phyloP scores from a whole-genome alignment of 2,888 invertebrate species.

The Acanthococcus lagerstroemiae region DNA sequence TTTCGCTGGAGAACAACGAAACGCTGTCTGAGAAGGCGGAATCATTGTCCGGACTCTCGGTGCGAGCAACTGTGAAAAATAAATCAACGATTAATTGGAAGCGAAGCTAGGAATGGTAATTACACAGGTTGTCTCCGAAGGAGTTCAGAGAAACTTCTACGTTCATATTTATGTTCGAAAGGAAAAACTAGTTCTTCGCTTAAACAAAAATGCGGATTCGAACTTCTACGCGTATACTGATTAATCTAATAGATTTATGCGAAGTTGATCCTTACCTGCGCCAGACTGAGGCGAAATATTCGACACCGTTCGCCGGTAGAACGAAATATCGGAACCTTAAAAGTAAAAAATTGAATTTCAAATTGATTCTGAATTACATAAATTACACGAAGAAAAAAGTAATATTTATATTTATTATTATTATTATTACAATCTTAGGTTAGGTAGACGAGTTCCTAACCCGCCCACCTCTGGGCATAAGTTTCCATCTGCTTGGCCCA shows the following conservation, averaged over 20 bases:
- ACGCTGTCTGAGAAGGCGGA: constrained; percentile 97
- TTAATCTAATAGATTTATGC: no score
- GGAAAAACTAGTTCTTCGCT: background rate
- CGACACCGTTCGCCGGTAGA: constrained; percentile 8
- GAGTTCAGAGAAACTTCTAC: background rate
- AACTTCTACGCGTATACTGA: background rate
- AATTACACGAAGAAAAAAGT: no score
- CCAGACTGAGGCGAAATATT: constrained; percentile 11
- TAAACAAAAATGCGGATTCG: background rate
- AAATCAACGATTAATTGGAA: no score
- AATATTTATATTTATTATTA: no score
- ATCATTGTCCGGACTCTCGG: constrained; percentile 94
- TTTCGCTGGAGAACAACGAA: constrained; percentile 83
- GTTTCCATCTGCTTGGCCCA: no score
- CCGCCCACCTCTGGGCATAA: no score
- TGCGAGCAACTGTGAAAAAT: constrained; percentile 48
- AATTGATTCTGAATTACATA: no score
- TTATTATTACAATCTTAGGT: no score
- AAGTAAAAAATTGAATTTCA: no score
- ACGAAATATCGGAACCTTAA: constrained; percentile 29
- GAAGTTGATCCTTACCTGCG: constrained; percentile 23
- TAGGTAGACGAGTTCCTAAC: no score
- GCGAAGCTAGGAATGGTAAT: background rate
- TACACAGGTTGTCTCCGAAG: background rate
- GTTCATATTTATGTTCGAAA: background rate